Conservation (phyloP, 2,113 vertebrate species). For the Erythrocercus mccallii region DNA sequence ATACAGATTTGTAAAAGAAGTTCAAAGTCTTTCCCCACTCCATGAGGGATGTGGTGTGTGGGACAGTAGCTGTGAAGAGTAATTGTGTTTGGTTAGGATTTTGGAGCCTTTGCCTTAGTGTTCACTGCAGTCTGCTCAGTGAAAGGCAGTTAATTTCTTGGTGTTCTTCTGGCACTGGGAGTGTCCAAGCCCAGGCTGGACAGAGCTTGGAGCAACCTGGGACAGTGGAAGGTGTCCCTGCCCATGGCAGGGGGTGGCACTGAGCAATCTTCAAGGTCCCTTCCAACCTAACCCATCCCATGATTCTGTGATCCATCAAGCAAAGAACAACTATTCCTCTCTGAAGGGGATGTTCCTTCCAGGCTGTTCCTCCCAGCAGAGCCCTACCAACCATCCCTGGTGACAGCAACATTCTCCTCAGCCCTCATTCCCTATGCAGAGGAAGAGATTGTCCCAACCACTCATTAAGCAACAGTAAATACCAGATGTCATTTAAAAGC, state of each 20-base stretch:
- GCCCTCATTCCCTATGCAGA: not conserved
- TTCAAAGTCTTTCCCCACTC: not conserved
- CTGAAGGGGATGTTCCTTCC: not conserved
- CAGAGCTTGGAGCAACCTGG: not conserved
- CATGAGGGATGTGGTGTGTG: not conserved
- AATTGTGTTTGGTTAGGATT: not conserved
- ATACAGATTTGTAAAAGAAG: not conserved
- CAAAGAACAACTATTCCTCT: not conserved
- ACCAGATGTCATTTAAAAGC: slow-evolving; percentile 23
- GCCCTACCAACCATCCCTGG: not conserved
- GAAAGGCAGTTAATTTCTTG: not conserved
- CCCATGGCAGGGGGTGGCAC: not conserved
- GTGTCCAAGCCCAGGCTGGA: not conserved
- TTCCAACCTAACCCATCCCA: not conserved
- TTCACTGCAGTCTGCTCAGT: not conserved
- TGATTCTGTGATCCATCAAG: not conserved
- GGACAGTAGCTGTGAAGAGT: not conserved
- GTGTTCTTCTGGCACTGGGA: not conserved
- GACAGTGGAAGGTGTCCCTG: not conserved
- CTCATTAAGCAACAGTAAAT: slow-evolving; percentile 6
- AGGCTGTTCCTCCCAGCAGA: not conserved
- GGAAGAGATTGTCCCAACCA: not conserved
- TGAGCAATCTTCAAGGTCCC: not conserved
- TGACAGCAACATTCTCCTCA: not conserved
- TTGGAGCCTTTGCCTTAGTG: not conserved